Conservation (phyloP, 2,113 vertebrate species). For the Capreolus pygargus region DNA sequence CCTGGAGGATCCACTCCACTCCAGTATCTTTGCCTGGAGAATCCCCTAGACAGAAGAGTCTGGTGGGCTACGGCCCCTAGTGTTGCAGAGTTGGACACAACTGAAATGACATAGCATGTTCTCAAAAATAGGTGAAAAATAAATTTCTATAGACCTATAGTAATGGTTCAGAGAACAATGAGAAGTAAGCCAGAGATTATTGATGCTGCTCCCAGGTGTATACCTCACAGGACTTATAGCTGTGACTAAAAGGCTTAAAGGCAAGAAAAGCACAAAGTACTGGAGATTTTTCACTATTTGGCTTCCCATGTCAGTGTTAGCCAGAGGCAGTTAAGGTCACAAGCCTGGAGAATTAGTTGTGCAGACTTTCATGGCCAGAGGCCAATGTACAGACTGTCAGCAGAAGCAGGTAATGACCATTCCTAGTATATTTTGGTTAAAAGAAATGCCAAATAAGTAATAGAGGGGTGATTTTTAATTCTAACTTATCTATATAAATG, state of each 20-base stretch:
- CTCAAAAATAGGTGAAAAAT: not conserved
- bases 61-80: not conserved
- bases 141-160: not conserved
- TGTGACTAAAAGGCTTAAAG: not conserved
- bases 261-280: not conserved
- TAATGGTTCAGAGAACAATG: not conserved
- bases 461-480: not conserved
- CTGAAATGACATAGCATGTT: not conserved
- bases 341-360: not conserved
- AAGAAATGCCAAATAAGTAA: not conserved
- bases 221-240: not conserved
- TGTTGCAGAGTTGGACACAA: not conserved
- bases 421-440: not conserved
- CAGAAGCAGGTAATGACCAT: not conserved
- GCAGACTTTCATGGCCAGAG: not conserved
- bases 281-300: not conserved
- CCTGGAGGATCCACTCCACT: not conserved
- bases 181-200: not conserved
- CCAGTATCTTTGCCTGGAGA: not conserved
- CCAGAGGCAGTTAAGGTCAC: not conserved
- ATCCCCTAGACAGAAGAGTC: not conserved
- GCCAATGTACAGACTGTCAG: not conserved
- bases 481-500: not conserved
- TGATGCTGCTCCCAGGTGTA: not conserved
- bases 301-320: not conserved